Percentiles rank a stretch among this genome's conserved stretches.
These are phyloP conservation scores for Tenthredo livida DNA, from an alignment of 2,888 invertebrate species.

Conservation along the genomic window DNA sequence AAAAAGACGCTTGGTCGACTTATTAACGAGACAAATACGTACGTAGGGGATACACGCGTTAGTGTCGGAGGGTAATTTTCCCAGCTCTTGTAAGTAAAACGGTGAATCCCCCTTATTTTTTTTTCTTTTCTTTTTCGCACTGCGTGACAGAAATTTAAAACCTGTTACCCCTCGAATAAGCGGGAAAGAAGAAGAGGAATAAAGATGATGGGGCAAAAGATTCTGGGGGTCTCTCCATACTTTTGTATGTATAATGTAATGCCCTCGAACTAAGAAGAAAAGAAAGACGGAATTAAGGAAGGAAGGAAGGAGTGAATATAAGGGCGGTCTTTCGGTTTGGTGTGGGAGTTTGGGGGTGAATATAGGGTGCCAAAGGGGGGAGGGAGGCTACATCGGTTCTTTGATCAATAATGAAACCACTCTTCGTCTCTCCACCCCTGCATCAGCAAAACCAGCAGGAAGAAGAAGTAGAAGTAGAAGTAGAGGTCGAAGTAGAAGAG, in stretches of 20 bases:
- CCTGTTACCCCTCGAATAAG: neutral
- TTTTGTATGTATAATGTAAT: slow-evolving; percentile 28
- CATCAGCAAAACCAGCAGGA: neutral
- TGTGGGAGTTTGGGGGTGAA: slow-evolving; percentile 26
- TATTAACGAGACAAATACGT: neutral
- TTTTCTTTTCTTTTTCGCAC: neutral
- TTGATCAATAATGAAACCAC: slow-evolving; percentile 72
- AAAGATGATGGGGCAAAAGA: neutral
- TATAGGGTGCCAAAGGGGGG: neutral
- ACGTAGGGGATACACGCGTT: neutral
- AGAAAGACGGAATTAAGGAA: neutral
- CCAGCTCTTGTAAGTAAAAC: neutral
- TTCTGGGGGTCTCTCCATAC: neutral
- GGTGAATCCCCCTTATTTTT: neutral
- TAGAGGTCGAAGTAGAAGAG: neutral
- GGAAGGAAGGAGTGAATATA: slow-evolving; percentile 29
- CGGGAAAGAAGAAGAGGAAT: neutral
- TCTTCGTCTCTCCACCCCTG: slow-evolving; percentile 43
- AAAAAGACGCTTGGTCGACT: no score
- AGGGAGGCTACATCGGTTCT: slow-evolving; percentile 60
- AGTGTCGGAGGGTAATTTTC: neutral
- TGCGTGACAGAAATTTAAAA: slow-evolving; percentile 10
- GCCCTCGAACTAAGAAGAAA: neutral
- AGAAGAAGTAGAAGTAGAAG: neutral
- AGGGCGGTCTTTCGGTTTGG: slow-evolving; percentile 38